phyloP scores from a whole-genome alignment of 2,797 vertebrate genomes.

The Mus minutoides region DNA sequence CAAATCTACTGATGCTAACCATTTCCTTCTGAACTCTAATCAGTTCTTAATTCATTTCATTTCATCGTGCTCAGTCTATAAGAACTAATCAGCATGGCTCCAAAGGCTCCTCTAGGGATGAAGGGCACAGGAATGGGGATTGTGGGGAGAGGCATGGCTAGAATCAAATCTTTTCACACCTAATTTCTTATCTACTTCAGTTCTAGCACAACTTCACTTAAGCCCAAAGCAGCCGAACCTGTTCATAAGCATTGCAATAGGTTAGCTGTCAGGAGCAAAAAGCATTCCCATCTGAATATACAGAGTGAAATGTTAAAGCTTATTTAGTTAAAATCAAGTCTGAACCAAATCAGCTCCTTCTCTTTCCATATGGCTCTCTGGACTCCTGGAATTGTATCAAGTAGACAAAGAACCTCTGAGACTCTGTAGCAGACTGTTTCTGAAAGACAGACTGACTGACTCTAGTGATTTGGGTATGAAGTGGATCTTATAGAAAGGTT shows the following conservation, averaged over 20 bases:
- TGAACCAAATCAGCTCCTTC: background rate
- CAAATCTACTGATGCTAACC: background rate
- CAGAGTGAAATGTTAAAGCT: constrained; percentile 30
- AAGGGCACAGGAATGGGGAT: background rate
- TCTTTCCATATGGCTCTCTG: background rate
- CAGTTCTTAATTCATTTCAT: constrained; percentile 38
- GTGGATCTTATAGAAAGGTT: background rate
- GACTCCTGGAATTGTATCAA: background rate
- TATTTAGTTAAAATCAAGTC: constrained; percentile 30
- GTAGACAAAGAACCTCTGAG: background rate
- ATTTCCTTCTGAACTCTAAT: constrained; percentile 19
- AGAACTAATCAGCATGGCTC: constrained; percentile 9
- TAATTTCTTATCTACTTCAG: constrained; percentile 25
- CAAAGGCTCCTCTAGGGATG: constrained; percentile 4
- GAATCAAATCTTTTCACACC: constrained; percentile 31
- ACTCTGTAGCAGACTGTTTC: background rate
- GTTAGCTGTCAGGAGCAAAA: background rate
- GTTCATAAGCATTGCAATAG: background rate
- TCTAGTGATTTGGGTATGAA: background rate
- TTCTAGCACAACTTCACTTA: constrained; percentile 15
- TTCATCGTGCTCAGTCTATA: background rate
- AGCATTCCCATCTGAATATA: background rate
- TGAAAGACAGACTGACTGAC: background rate
- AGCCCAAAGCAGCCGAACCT: background rate
- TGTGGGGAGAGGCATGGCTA: background rate